Evolutionary conservation across 2,888 invertebrate species (phyloP), one percentile per base, ranked within the genome.

Genomic region (Acanthococcus lagerstroemiae): DNA sequence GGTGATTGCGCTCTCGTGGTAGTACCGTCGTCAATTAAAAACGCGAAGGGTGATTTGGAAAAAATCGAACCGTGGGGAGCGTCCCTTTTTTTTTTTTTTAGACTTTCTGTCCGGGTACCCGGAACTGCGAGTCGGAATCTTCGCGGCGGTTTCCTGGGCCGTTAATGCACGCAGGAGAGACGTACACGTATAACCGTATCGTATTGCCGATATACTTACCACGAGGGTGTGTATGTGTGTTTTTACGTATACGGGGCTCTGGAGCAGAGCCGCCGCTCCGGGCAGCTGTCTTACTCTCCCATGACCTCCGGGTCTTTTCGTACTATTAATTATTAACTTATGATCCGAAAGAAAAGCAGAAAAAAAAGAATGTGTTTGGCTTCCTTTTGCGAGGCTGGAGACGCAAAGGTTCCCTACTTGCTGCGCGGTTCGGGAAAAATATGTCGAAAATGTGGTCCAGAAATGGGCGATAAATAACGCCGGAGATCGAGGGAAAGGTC

Each of bases 321-420:
- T 54, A 54, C 52, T 63, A 63, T 63, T 63, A 63, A 63, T 63
- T 63, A 63, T 63, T 24, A 63, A 54, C 63, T 63, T 63, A 63
- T 63, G 63, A 52, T 24, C 52, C 52, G 37, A 37, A 37, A 37
- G n/a, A 37, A n/a, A n/a, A n/a, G n/a, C n/a, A n/a, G n/a, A n/a
- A n/a, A n/a, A n/a, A n/a, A n/a, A n/a, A n/a, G n/a, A n/a, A n/a
- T n/a, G n/a, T n/a, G n/a, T n/a, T n/a, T n/a, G n/a, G n/a, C n/a
- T n/a, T n/a, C n/a, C n/a, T n/a, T n/a, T n/a, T n/a, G n/a, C n/a
- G n/a, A n/a, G n/a, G n/a, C n/a, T n/a, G n/a, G n/a, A n/a, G n/a
- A n/a, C n/a, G n/a, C n/a, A n/a, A n/a, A n/a, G n/a, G n/a, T n/a
- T n/a, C n/a, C n/a, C n/a, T n/a, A n/a, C n/a, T n/a, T n/a, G n/a